Base-by-base conservation (phyloP, 1,140 invertebrate genomes). In the Magallana gigas region DNA sequence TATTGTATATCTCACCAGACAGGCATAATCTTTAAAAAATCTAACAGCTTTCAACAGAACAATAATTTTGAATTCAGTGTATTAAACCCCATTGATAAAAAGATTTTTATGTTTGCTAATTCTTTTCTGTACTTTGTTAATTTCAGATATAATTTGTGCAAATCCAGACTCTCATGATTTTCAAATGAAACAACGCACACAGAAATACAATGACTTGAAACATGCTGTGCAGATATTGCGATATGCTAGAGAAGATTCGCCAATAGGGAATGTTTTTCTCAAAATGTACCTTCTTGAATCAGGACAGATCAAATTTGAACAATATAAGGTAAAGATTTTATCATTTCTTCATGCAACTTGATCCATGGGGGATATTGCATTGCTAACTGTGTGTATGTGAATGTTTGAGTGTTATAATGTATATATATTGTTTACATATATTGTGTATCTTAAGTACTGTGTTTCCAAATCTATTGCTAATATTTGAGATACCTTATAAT, bases 251-350 rank as follows among this genome's bases (percentile, higher is more conserved):
- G 93, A 95, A 12, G 95, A 93, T 18, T 96, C 96, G 16, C 95
- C 96, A 59, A 96, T 96, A 90, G 94, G 96, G 89, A 94, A 97
- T 92, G 94, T 96, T 4, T 96, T 97, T 89, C 93, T 97, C 56
- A 96, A 96, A 60, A 97, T 98, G 96, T 98, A 97, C 96, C 93
- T 97, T 9, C 93, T 98, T 18, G 96, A 97, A 92, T 96, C 95
- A 87, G 96, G 96, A 88, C 95, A 95, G 87, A 94, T 97, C n/a
- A 96, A 96, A 68, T 96, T 96, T 91, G 96, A 96, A 91, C 94
- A 96, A n/a, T 94, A 94, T 87, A 91, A 83, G 81, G 68, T 76
- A 71, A 23, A 76, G 36, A 48, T 48, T 23, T 23, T 48, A 48
- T 48, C 36, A 48, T 48, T 48, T 2, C 36, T 2, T 48, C 36